A percentile compares a stretch with the other conserved stretches of the same genome.
phyloP scores from a whole-genome alignment of 1,140 invertebrate genomes.

The Eubasilissa regina region DNA sequence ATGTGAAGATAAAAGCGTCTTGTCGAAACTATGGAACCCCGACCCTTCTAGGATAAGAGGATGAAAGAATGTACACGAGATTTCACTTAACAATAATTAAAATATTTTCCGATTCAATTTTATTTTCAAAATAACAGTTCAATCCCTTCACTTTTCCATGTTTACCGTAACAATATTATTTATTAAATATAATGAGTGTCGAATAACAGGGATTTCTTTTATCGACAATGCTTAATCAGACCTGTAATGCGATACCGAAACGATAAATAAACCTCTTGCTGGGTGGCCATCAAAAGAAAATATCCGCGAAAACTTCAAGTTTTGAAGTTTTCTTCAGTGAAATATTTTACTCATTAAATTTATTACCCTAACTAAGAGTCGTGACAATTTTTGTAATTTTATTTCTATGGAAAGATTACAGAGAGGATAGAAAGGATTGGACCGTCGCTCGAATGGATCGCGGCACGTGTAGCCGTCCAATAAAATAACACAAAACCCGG shows the following conservation, averaged over 20 bases:
- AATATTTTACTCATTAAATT: constrained; percentile 32
- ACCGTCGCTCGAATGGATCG: background rate
- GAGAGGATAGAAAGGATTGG: background rate
- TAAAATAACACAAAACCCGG: background rate
- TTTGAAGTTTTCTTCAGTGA: constrained; percentile 8
- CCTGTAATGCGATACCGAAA: background rate
- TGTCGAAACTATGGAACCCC: too few species aligned
- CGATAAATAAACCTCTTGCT: background rate
- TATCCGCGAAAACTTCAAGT: background rate
- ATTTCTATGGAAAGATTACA: background rate
- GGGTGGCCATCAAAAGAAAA: constrained; percentile 1
- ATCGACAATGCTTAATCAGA: background rate
- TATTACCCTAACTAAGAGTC: constrained; percentile 26
- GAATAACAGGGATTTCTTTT: background rate
- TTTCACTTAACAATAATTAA: too few species aligned
- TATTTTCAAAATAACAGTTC: too few species aligned
- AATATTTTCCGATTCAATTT: too few species aligned
- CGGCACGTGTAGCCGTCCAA: constrained; percentile 3
- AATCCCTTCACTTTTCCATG: too few species aligned
- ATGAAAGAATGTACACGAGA: too few species aligned
- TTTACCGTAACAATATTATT: too few species aligned
- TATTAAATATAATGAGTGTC: too few species aligned
- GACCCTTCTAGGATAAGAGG: too few species aligned
- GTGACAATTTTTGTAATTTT: constrained; percentile 34
- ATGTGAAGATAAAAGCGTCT: too few species aligned